phyloP scores from a whole-genome alignment of 2,113 vertebrate species.

The Pituophis catenifer region DNA sequence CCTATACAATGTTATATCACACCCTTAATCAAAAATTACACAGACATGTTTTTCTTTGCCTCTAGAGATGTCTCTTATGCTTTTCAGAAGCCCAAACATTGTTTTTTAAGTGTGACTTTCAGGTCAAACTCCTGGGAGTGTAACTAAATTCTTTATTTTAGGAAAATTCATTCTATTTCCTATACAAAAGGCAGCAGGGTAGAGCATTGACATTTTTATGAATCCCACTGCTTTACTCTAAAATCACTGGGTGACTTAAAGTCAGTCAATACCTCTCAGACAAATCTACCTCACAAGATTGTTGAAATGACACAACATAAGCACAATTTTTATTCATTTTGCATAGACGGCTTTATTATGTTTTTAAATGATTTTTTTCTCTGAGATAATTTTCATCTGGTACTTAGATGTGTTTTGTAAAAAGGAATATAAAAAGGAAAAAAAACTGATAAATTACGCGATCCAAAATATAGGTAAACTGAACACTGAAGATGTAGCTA shows the following conservation, averaged over 20 bases:
- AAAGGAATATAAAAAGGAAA: background rate
- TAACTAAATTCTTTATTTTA: background rate
- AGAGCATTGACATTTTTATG: background rate
- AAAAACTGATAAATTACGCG: background rate
- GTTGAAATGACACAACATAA: background rate
- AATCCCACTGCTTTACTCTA: background rate
- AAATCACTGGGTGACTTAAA: background rate
- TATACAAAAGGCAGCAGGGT: background rate
- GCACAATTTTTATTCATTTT: background rate
- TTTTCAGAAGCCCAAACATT: background rate
- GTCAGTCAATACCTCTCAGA: background rate
- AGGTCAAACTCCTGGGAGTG: background rate
- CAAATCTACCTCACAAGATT: background rate
- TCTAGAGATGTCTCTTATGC: background rate
- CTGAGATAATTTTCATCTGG: background rate
- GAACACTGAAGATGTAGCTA: background rate
- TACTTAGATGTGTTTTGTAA: fast-evolving
- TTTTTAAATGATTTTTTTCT: fast-evolving
- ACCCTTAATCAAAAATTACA: background rate
- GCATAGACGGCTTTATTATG: background rate
- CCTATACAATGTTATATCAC: background rate
- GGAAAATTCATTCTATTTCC: background rate
- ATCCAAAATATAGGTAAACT: background rate
- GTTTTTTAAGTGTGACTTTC: background rate
- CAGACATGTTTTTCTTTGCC: background rate